Percentiles rank a stretch among this genome's conserved stretches.
phyloP scores from a whole-genome alignment of 2,113 vertebrate species.

The Gopherus evgoodei region DNA sequence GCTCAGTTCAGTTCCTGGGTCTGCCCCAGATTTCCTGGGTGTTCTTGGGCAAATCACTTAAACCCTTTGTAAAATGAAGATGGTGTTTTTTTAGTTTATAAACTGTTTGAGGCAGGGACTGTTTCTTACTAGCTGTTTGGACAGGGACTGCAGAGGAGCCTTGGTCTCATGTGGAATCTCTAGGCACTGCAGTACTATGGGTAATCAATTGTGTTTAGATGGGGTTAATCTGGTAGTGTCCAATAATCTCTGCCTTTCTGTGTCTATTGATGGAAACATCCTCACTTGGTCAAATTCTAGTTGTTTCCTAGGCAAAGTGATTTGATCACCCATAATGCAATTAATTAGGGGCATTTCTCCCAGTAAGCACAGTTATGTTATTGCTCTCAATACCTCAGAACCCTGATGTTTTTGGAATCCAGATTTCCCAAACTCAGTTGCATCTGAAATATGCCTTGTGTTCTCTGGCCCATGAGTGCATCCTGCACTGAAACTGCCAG shows the following conservation, averaged over 20 bases:
- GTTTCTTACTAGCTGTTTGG: neutral
- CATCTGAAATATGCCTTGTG: neutral
- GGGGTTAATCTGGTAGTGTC: neutral
- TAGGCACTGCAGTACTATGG: neutral
- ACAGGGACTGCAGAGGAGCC: neutral
- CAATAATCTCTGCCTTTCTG: neutral
- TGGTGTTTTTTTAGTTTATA: neutral
- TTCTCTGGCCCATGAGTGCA: neutral
- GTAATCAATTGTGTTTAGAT: neutral
- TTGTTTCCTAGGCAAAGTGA: neutral
- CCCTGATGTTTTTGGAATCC: neutral
- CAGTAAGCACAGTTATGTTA: neutral
- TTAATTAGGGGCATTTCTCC: neutral
- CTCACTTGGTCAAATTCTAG: neutral
- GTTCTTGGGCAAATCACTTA: neutral
- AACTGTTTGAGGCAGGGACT: neutral
- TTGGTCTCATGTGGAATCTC: neutral
- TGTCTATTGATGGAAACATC: neutral
- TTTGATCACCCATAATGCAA: neutral
- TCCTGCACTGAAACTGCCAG: neutral
- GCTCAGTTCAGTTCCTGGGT: neutral
- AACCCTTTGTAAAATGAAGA: neutral
- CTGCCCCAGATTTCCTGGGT: neutral
- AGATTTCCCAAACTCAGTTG: neutral
- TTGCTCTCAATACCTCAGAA: neutral